Conservation (phyloP, 2,888 invertebrate species). For the Chrysomela aeneicollis region DNA sequence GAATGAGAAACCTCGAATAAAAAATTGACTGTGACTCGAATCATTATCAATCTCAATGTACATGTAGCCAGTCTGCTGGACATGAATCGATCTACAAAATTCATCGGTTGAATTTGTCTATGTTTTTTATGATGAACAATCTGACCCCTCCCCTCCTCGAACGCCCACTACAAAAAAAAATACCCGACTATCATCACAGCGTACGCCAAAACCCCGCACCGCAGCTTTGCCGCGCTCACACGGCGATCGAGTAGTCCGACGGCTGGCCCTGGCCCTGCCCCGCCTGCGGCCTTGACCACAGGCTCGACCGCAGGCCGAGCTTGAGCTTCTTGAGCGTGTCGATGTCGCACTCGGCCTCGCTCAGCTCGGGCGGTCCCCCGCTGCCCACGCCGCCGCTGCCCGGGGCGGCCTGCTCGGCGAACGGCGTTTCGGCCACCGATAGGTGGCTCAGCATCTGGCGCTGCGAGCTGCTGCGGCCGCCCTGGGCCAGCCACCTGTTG, state of each 20-base stretch:
- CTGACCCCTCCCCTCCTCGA: no score
- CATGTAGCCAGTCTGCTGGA: no score
- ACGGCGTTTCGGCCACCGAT: constrained; percentile 67
- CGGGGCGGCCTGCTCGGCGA: constrained; percentile 59
- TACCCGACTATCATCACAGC: no score
- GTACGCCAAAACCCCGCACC: constrained; percentile 22
- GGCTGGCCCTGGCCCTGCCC: constrained; percentile 58
- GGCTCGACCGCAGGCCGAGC: constrained; percentile 72
- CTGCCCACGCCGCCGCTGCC: constrained; percentile 61
- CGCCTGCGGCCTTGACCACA: constrained; percentile 71
- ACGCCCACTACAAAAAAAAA: no score
- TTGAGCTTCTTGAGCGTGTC: constrained; percentile 78
- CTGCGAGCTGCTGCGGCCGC: constrained; percentile 57
- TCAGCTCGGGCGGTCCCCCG: constrained; percentile 71
- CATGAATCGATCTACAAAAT: no score
- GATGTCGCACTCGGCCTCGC: constrained; percentile 77
- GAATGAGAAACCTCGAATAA: no score
- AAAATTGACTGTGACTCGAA: no score
- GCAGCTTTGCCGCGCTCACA: constrained; percentile 61
- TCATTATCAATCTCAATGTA: no score
- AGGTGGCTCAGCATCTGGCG: constrained; percentile 72
- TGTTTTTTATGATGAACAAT: no score
- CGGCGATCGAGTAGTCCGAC: constrained; percentile 79
- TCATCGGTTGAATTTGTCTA: no score
- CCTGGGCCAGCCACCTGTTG: constrained; percentile 63